Evolutionary conservation across 2,888 invertebrate species (phyloP).

Genomic region (Macrophya annulata): DNA sequence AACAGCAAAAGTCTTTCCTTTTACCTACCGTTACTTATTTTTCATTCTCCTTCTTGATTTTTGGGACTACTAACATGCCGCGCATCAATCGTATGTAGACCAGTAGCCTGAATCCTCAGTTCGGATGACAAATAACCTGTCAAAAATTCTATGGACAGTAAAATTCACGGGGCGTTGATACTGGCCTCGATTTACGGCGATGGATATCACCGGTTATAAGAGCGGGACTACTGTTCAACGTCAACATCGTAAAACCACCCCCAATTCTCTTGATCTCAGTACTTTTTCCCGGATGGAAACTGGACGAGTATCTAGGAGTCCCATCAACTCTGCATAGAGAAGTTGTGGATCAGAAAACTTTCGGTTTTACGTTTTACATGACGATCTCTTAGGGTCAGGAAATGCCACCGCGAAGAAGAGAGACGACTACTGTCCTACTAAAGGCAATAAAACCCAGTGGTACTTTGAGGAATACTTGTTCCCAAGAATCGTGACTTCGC

Average conservation of each 20-base stretch:
- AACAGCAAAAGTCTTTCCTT: neutral
- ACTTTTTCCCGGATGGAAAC: conserved; percentile 19
- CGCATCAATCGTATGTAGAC: conserved; percentile 15
- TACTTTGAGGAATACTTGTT: conserved; percentile 10
- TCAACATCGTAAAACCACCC: conserved; percentile 55
- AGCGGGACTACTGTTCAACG: conserved; percentile 12
- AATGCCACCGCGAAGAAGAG: conserved; percentile 16
- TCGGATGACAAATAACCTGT: conserved; percentile 47
- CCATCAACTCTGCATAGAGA: neutral
- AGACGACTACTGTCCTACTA: neutral
- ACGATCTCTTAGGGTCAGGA: neutral
- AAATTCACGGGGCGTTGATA: neutral
- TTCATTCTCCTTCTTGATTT: neutral
- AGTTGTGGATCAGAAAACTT: neutral
- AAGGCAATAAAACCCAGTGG: conserved; percentile 19
- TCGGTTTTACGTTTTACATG: conserved; percentile 29
- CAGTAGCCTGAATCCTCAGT: neutral
- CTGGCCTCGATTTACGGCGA: neutral
- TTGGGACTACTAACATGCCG: neutral
- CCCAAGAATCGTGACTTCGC: neutral
- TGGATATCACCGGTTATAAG: neutral
- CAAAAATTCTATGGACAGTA: conserved; percentile 50
- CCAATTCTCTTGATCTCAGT: conserved; percentile 53
- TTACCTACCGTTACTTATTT: neutral
- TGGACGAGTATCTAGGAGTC: conserved; percentile 6